Base-by-base conservation (phyloP, 1,140 invertebrate genomes). In the Bombus superbus region DNA sequence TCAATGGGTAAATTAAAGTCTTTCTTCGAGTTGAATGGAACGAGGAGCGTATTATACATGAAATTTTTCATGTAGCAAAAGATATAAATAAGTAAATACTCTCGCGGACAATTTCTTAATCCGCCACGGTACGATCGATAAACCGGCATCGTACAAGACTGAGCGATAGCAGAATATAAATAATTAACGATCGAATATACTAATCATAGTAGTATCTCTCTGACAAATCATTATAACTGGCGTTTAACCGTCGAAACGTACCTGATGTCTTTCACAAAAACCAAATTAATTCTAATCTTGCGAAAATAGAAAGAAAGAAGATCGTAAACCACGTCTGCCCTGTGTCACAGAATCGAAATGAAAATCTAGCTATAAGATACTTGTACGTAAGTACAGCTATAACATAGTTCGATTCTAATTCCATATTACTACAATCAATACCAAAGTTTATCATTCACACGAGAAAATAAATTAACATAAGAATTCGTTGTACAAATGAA, bases 221-320 rank as follows among this genome's bases (percentile, higher is more conserved):
- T 79, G 78, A 81, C 81, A 77, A 89, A 86, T 86, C 85, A 62
- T 40, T 53, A 62, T 72, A 85, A 84, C 64, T 89, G 88, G 82
- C 89, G 86, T 87, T 76, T 35, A 57, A 89, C 64, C 88, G 82
- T 90, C 82, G 80, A 90, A 83, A 82, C 62, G 88, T 90, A 90
- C 89, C 88, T 90, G 89, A 90, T 89, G 86, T 90, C 89, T 90
- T 90, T 90, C 88, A 32, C 32, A 42, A n/a, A 90, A 88, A 76
- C 75, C 71, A 82, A 89, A 79, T 53, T 87, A 87, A 81, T 81
- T 86, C 32, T 76, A 75, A 72, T 75, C 44, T 38, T 47, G 22
- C 40, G 44, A n/a, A 28, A 38, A 69, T 57, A 75, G 64, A 71
- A 59, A 28, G 25, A 86, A 76, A 59, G 64, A 64, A 80, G 57